These are phyloP conservation scores for Grammomys dolichurus DNA, from an alignment of 2,113 vertebrate species.

Conservation along the genomic window DNA sequence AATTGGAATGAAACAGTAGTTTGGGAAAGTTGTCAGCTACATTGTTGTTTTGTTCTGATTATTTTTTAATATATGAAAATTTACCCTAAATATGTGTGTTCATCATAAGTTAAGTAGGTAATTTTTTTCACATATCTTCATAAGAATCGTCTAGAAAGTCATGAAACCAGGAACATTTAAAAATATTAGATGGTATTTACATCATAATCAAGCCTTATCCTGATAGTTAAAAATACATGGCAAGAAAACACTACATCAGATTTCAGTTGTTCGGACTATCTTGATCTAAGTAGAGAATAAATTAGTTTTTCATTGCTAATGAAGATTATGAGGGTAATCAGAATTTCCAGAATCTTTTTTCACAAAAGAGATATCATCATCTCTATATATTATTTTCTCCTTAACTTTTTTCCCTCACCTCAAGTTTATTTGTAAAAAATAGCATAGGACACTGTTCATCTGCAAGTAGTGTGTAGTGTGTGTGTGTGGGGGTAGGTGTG, in stretches of 20 bases:
- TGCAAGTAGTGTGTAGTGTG: too few relatives aligned
- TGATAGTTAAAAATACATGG: conserved; percentile 36
- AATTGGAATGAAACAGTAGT: not conserved
- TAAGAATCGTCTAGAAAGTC: not conserved
- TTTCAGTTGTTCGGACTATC: conserved; percentile 48
- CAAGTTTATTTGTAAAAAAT: too few relatives aligned
- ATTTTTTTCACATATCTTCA: not conserved
- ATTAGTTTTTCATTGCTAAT: conserved; percentile 39
- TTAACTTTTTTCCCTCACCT: too few relatives aligned
- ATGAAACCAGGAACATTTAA: not conserved
- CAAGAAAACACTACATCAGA: not conserved
- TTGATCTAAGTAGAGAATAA: conserved; percentile 14
- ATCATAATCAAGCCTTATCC: not conserved
- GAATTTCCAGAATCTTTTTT: conserved; percentile 29
- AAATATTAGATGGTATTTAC: conserved; percentile 7
- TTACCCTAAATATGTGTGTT: conserved; percentile 3
- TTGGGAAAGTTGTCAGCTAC: not conserved
- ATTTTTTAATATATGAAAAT: not conserved
- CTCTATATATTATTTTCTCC: not conserved
- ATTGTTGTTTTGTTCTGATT: conserved; percentile 33
- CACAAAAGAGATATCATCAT: not conserved
- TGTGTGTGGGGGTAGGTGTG: too few relatives aligned
- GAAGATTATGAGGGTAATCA: not conserved
- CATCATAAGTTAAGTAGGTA: not conserved
- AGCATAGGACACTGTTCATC: too few relatives aligned